phyloP scores from a whole-genome alignment of 2,797 vertebrate species.

The Serranus cabrilla region DNA sequence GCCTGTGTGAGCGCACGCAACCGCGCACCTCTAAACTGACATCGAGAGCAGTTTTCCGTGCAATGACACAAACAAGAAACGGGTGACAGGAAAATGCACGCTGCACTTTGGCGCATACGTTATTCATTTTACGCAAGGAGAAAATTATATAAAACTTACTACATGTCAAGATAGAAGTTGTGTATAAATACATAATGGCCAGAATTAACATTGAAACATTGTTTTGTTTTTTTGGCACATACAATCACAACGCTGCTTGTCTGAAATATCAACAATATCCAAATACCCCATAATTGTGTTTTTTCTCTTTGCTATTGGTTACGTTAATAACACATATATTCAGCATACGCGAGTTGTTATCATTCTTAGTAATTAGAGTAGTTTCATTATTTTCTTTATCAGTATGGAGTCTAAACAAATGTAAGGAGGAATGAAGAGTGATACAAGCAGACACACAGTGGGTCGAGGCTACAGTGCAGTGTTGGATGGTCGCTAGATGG shows the following conservation, averaged over 20 bases:
- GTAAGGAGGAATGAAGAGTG: neutral
- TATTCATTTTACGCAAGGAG: constrained; percentile 27
- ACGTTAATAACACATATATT: neutral
- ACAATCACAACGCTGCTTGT: neutral
- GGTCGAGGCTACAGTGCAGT: neutral
- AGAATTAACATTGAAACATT: neutral
- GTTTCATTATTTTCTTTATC: neutral
- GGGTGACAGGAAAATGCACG: constrained; percentile 19
- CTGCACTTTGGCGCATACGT: constrained; percentile 25
- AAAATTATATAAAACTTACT: neutral
- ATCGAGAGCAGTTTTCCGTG: constrained; percentile 39
- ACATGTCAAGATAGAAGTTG: neutral
- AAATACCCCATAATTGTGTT: too few relatives aligned
- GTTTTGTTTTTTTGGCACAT: neutral
- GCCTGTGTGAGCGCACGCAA: constrained; percentile 31
- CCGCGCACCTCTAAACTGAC: constrained; percentile 42
- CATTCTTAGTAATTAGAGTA: neutral
- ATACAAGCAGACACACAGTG: neutral
- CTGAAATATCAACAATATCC: neutral
- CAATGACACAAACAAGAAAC: constrained; percentile 47
- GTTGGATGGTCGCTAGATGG: constrained; percentile 92
- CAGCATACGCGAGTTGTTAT: too few relatives aligned
- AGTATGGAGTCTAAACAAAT: neutral
- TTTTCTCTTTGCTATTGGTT: neutral
- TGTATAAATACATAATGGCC: neutral